Evolutionary conservation across 2,113 vertebrate species (phyloP).

Genomic region (Aegypius monachus): DNA sequence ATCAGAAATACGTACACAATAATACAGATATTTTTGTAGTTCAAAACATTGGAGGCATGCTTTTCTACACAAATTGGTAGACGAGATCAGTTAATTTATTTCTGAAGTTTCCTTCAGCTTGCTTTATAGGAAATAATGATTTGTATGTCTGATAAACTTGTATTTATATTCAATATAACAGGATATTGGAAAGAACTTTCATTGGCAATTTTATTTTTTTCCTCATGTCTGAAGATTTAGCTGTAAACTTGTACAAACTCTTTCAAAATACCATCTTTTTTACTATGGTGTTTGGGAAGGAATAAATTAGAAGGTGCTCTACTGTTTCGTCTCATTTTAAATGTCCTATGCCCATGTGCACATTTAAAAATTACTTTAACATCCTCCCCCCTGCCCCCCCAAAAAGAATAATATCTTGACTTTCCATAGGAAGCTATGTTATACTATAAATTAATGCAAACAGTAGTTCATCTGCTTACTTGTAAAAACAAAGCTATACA

Average conservation of each 20-base stretch:
- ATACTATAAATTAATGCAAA: background rate
- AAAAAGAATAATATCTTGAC: background rate
- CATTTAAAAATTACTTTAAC: background rate
- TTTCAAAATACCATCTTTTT: background rate
- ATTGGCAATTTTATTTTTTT: background rate
- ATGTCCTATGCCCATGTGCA: background rate
- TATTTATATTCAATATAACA: background rate
- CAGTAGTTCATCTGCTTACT: background rate
- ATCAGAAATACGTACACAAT: background rate
- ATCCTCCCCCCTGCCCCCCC: rapidly evolving
- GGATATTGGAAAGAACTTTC: background rate
- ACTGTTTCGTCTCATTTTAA: background rate
- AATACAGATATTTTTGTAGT: background rate
- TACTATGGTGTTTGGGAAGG: background rate
- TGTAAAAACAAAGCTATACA: background rate
- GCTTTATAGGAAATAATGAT: background rate
- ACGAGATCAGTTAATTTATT: background rate
- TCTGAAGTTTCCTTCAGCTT: background rate
- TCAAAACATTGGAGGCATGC: background rate
- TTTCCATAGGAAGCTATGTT: background rate
- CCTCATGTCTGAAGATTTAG: background rate
- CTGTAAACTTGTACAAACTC: background rate
- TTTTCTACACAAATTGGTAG: background rate
- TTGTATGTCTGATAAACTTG: background rate
- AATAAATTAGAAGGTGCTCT: background rate